A percentile compares a stretch with the other conserved stretches of the same genome.
Conservation (phyloP, 2,113 vertebrate species). For the Campylomormyrus numenius region DNA sequence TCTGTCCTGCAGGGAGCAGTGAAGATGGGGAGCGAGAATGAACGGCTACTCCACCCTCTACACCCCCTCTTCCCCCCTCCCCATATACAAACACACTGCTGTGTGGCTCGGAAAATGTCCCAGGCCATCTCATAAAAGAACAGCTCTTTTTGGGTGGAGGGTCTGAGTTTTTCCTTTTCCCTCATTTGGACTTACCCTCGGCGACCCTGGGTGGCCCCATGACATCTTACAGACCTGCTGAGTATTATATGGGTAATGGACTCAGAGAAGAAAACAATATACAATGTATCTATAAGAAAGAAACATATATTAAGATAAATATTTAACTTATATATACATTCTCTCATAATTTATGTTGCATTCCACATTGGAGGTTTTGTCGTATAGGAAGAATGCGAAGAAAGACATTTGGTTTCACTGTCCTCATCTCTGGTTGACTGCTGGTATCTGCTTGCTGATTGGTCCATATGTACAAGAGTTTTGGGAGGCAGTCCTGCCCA, state of each 20-base stretch:
- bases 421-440: not conserved
- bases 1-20: constrained; percentile 53
- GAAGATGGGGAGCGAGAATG: constrained; percentile 58
- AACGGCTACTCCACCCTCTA: constrained; percentile 25
- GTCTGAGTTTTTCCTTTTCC: not conserved
- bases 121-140: not conserved
- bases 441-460: not conserved
- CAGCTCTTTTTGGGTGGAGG: constrained; percentile 5
- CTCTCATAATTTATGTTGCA: constrained; percentile 16
- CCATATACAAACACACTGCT: not conserved
- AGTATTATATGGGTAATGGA: not conserved
- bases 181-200: not conserved
- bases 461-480: not conserved
- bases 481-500: not conserved
- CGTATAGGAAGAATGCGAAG: not conserved
- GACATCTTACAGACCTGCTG: not conserved
- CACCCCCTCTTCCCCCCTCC: not conserved
- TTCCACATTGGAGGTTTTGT: constrained; percentile 1
- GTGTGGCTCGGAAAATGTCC: not conserved
- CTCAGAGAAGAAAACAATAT: not conserved
- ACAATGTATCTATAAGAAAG: not conserved
- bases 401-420: not conserved
- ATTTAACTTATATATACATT: constrained; percentile 19
- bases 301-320: constrained; percentile 3
- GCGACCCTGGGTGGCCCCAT: not conserved